A percentile compares a stretch with the other conserved stretches of the same genome.
Evolutionary conservation across 2,888 invertebrate species (phyloP).

Genomic region (Sialis fuliginosa): DNA sequence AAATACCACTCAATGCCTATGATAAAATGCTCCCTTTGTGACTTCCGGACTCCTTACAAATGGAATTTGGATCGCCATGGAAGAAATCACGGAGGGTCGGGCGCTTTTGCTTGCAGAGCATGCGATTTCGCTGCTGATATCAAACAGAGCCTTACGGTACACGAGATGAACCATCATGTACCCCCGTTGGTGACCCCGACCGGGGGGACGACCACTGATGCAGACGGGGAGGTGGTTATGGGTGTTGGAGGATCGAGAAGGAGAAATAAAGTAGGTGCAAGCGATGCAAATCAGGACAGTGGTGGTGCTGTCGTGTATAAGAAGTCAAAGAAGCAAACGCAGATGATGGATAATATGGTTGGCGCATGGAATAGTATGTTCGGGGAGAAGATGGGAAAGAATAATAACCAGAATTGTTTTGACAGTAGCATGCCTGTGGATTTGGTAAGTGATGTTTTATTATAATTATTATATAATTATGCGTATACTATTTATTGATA

Average conservation of each 20-base stretch:
- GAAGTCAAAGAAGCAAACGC: too few relatives aligned
- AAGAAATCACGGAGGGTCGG: constrained; percentile 75
- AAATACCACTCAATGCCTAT: constrained; percentile 89
- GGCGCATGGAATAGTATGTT: too few relatives aligned
- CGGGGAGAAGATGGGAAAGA: too few relatives aligned
- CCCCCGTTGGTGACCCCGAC: constrained; percentile 55
- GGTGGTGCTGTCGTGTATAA: neutral
- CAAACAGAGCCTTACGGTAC: constrained; percentile 79
- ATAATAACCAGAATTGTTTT: too few relatives aligned
- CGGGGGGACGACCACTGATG: constrained; percentile 11
- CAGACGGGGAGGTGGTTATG: constrained; percentile 17
- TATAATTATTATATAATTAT: too few relatives aligned
- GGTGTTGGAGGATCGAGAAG: constrained; percentile 35
- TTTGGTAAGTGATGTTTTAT: too few relatives aligned
- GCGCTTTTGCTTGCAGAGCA: constrained; percentile 66
- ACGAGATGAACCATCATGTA: constrained; percentile 80
- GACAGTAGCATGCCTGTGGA: too few relatives aligned
- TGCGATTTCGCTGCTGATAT: constrained; percentile 86
- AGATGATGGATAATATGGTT: too few relatives aligned
- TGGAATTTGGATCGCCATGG: constrained; percentile 90
- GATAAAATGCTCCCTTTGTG: constrained; percentile 86
- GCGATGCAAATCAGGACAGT: constrained; percentile 27
- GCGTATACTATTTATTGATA: too few relatives aligned
- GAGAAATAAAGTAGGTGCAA: constrained; percentile 58
- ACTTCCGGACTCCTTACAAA: constrained; percentile 80